Evolutionary conservation across 2,888 invertebrate species (phyloP), one percentile per base, ranked within the genome.

Genomic region (Cerastis leucographa): DNA sequence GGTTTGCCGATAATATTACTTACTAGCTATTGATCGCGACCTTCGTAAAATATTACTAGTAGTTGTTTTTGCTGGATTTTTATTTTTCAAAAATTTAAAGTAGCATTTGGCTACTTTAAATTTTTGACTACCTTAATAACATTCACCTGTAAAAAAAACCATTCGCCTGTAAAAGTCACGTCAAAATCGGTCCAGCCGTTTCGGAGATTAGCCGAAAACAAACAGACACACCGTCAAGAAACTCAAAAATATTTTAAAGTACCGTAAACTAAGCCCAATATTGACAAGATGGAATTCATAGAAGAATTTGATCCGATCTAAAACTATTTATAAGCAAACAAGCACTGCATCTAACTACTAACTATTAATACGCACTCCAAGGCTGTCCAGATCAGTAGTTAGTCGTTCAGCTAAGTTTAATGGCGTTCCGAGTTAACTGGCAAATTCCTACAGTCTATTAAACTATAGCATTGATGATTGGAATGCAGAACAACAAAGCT

Each of bases 311-410:
- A 65, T 54, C 22, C 22, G 61, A 65, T 65, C 35, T 59, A 68
- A 29, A 54, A 67, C 70, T 59, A 42, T 81, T 66, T 61, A 35
- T 54, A 73, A 1, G 19, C 46, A 71, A 84, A 70, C 40, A 70
- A 49, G 69, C 74, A 74, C 71, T 72, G 49, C 42, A 44, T 25
- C 65, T 66, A 22, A 77, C 74, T 84, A 84, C 65, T 66, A 22
- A 77, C 74, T 84, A 84, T 78, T 73, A 78, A 84, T 84, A 84
- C 78, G 62, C 59, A 84, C 69, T 77, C 64, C 83, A 85, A 85
- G 85, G 85, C 51, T 85, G 83, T 71, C 83, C 77, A 77, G 82
- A 66, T 76, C 71, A 73, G 74, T 83, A 75, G 67, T 72, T 83
- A 75, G 67, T 67, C 35, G 69, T 29, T 64, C 74, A 40, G 66